A percentile compares a stretch with the other conserved stretches of the same genome.
These are phyloP conservation scores for Galerucella calmariensis DNA, from an alignment of 2,888 invertebrate species.

Conservation along the genomic window DNA sequence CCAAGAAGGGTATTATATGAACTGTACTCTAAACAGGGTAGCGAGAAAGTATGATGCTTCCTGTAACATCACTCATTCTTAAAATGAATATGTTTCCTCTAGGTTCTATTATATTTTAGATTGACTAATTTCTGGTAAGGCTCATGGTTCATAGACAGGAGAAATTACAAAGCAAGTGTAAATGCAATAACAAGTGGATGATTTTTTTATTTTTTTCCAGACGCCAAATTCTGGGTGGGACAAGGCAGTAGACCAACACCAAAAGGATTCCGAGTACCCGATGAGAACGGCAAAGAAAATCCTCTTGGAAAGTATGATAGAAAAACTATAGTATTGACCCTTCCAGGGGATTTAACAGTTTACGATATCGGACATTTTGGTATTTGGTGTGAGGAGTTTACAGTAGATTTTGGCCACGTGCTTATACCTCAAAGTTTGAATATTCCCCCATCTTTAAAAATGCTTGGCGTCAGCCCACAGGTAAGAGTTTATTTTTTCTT, in stretches of 20 bases:
- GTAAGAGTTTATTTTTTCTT: slow-evolving; percentile 69
- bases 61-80: no score
- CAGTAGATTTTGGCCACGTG: slow-evolving; percentile 92
- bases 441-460: slow-evolving; percentile 91
- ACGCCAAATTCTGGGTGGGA: slow-evolving; percentile 95
- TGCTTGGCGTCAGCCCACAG: slow-evolving; percentile 94
- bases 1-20: no score
- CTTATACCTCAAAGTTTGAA: slow-evolving; percentile 78
- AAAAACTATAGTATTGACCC: slow-evolving; percentile 89
- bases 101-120: no score
- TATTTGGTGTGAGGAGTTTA: slow-evolving; percentile 93
- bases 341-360: slow-evolving; percentile 89
- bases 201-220: slow-evolving; percentile 65
- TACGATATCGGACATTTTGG: slow-evolving; percentile 94
- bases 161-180: neutral
- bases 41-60: no score
- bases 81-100: no score
- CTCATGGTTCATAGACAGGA: no score
- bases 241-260: slow-evolving; percentile 83
- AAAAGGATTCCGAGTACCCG: slow-evolving; percentile 86
- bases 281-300: slow-evolving; percentile 88
- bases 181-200: neutral
- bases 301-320: slow-evolving; percentile 84
- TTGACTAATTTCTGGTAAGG: no score
- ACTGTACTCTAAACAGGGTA: no score